Base-by-base conservation (phyloP, 1,140 invertebrate species). In the Bombus ignitus region DNA sequence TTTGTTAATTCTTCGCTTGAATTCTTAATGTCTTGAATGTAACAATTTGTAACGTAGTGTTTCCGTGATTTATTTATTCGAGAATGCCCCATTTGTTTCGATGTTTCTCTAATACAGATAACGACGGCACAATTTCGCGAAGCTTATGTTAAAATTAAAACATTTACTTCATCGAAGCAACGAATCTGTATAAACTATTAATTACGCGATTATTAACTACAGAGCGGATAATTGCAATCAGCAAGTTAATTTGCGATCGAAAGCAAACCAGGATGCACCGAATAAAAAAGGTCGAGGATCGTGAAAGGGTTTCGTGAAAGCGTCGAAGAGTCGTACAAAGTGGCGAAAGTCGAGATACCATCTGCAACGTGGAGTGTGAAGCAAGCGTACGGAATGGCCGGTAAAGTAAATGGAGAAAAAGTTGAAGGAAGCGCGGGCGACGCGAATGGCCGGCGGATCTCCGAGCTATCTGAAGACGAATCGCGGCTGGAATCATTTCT, bases 391-490 rank as follows among this genome's bases (percentile, higher is more conserved):
- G 2, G 12, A 9, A 47, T 13, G 25, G 12, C 22, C 15, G 42
- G 22, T 1, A 62, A 3, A 35, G 79, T 18, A 70, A 82, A 65
- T 15, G 59, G n/a, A 37, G 57, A 65, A 62, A 82, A 37, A 65
- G 57, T 74, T 71, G 18, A 74, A 32, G 6, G 42, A 65, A 82
- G 70, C 80, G 71, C 66, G 71, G 42, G 81, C 22, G 59, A 79
- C 76, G 76, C 59, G 76, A 47, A 78, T 8, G 42, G 10, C 35
- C 72, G 39, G 47, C 35, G 53, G 25, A 47, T 65, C 42, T 42
- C 25, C 13, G 3, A 39, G 42, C 81, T 84, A 79, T 84, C 82
- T 84, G 82, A 79, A 66, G 65, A 79, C 59, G 39, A 79, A 84
- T 84, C 82, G 82, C 82, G 47, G 42, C 28, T 37, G 65, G 13